Evolutionary conservation across 2,888 invertebrate species (phyloP), one percentile per base, ranked within the genome.

Genomic region (Cremastobaeus sp.): DNA sequence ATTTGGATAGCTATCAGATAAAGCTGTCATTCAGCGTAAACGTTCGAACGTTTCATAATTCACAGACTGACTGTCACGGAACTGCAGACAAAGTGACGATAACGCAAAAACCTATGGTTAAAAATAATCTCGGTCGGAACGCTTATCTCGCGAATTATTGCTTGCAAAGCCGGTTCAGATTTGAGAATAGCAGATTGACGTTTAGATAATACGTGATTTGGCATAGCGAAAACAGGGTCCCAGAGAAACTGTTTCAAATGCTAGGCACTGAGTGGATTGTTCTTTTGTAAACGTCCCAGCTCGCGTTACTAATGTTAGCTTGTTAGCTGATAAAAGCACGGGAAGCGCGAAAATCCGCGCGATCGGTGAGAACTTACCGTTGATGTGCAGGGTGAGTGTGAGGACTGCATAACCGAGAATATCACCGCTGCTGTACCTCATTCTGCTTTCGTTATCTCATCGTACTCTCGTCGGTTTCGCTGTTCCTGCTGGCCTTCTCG

Each of bases 401-500:
- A 86, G 82, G 80, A 85, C 82, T 78, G 85, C 85, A 84, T 85
- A 86, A 84, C 86, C 83, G 80, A 87, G 80, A 79, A 86, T 82
- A 79, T 84, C 83, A 82, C 83, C 82, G 81, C 82, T 84, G 81
- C 83, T 84, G 85, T 85, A 83, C 83, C 83, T 86, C 87, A 87
- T 87, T 87, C 87, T 87, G 86, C 81, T 81, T 82, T 84, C 82
- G 87, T 87, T 88, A 88, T 86, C 87, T 88, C 86, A 82, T 87
- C 82, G 83, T 86, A 83, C 68, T 79, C 80, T 12, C 45, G 48
- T 68, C 32, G 60, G 41, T 34, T 45, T 34, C 34, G 48, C 48
- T 60, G 45, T 48, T 60, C 21, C 54, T 55, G 50, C 57, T 60
- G 47, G 52, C 45, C 37, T 57, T 30, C 25, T 64, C 47, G 48